Percentiles rank a stretch among this genome's conserved stretches.
phyloP scores from a whole-genome alignment of 2,797 vertebrate genomes.

The Rallus crepitans region DNA sequence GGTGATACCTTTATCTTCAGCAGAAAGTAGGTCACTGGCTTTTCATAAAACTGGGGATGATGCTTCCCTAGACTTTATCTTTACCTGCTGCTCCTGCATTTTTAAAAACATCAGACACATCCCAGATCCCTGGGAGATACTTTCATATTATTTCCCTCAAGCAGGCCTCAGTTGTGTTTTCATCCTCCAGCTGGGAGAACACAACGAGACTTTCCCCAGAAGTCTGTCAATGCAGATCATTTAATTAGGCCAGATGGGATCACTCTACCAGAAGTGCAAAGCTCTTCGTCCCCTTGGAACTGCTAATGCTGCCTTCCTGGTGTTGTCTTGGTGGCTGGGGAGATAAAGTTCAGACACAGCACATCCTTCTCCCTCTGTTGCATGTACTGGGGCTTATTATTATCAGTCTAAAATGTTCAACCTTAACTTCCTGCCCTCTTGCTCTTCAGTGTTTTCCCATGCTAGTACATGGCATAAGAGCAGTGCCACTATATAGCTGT shows the following conservation, averaged over 20 bases:
- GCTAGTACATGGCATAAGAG: not conserved
- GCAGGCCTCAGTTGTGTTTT: not conserved
- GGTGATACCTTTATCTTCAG: constrained; percentile 10
- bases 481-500: not conserved
- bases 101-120: constrained; percentile 13
- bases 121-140: not conserved
- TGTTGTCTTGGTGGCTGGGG: not conserved
- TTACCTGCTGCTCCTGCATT: constrained; percentile 49
- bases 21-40: constrained; percentile 32
- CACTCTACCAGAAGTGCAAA: constrained; percentile 42
- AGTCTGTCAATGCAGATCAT: constrained; percentile 36
- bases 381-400: not conserved
- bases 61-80: constrained; percentile 1
- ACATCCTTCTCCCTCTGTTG: not conserved
- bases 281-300: not conserved
- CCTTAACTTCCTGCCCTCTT: not conserved
- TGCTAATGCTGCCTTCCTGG: not conserved
- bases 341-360: not conserved
- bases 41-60: not conserved
- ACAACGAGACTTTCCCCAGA: not conserved
- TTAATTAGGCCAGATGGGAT: constrained; percentile 53
- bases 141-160: constrained; percentile 28
- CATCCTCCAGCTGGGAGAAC: constrained; percentile 28
- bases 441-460: not conserved
- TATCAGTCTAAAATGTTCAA: not conserved